Evolutionary conservation across 2,797 vertebrate species (phyloP), one percentile per base, ranked within the genome.

Genomic region (Megaceryle alcyon): DNA sequence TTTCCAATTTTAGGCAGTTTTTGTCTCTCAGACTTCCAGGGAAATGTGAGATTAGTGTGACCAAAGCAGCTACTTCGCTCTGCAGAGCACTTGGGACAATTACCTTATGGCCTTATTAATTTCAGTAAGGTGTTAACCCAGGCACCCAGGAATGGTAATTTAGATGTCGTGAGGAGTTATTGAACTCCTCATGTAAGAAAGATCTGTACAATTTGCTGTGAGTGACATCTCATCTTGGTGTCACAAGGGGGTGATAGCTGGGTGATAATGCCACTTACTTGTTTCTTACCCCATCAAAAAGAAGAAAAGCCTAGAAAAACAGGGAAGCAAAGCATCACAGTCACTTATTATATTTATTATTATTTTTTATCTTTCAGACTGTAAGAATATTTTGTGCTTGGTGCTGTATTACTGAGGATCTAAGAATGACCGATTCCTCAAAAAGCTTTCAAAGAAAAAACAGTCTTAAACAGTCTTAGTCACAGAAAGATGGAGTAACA

Each of bases 191-290:
- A 66, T 12, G 31, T 75, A 87, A 77, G 90, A 90, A 80, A 90
- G 64, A 77, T 63, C 73, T 80, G 77, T 81, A 73, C 82, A 63
- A 92, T 94, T 92, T 94, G 80, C 70, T 79, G 56, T 83, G 89
- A 96, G 56, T 92, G 94, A 92, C 87, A 82, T 92, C 80, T 94
- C 73, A 63, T 94, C 89, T 92, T 90, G 92, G 78, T 78, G 86
- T 95, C 94, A 95, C 90, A 93, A 88, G 71, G 61, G 60, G 53
- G 48, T 93, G 94, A 88, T 73, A 88, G 75, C 64, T 82, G 86
- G 88, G 79, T 79, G 78, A 70, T 92, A 94, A 88, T 64, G 53
- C 85, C 82, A 76, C 59, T 78, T 73, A 44, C 73, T 86, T 76
- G 15, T 63, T 94, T 39, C 79, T 80, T 69, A 25, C 18, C 31